Conservation (phyloP, 2,113 vertebrate genomes). For the Catagonus wagneri region DNA sequence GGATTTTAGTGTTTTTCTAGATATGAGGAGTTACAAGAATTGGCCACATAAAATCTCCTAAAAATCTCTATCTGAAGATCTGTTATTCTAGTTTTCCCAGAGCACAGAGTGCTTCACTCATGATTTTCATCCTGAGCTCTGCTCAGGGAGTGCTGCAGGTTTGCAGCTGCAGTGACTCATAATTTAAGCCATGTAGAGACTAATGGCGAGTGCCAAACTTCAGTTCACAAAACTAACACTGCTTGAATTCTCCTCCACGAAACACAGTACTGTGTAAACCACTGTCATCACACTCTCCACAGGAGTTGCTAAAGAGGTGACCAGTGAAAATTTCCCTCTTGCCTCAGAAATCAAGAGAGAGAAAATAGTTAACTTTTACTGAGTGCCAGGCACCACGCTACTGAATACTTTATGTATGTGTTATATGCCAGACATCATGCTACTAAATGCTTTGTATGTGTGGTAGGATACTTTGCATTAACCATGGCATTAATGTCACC, state of each 20-base stretch:
- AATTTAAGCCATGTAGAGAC: too few relatives aligned
- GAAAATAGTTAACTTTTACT: conserved; percentile 17
- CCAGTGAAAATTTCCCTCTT: conserved; percentile 40
- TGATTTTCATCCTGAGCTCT: too few relatives aligned
- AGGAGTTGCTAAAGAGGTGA: conserved; percentile 1
- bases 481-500: background rate
- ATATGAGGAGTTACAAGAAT: too few relatives aligned
- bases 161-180: too few relatives aligned
- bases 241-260: conserved; percentile 28
- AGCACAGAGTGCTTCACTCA: too few relatives aligned
- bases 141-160: too few relatives aligned
- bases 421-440: background rate
- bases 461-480: background rate
- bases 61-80: too few relatives aligned
- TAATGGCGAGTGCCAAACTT: too few relatives aligned
- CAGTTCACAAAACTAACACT: too few relatives aligned
- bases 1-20: too few relatives aligned
- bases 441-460: background rate
- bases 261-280: background rate
- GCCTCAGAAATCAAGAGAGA: conserved; percentile 4
- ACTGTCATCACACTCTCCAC: background rate
- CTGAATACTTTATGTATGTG: background rate
- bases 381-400: background rate
- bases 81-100: too few relatives aligned
- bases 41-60: too few relatives aligned